Base-by-base conservation (phyloP, 1,140 invertebrate genomes). In the Hylyphantes graminicola region DNA sequence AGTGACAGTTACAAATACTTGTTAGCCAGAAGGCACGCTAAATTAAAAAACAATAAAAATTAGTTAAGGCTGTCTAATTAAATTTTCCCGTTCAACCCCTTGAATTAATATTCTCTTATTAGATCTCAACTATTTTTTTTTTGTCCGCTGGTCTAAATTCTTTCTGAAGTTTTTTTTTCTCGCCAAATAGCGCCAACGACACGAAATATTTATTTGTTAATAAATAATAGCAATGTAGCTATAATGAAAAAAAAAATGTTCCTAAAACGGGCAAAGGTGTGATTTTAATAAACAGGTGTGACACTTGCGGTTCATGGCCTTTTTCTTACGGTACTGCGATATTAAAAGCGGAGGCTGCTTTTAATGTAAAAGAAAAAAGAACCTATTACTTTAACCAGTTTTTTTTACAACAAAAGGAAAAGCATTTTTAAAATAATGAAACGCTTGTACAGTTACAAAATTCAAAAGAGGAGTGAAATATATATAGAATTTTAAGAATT, bases 41-140 rank as follows among this genome's bases (percentile, higher is more conserved):
- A 65, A 80, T 51, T 67, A 70, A 75, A 63, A 75, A 35, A 10
- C 15, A 50, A 17, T 9, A 78, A 78, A 63, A 78, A 78, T 65
- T 54, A 78, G 51, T 83, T 83, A 83, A 70, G 48, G 55, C 21
- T 10, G 53, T 57, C 59, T 83, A 83, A 83, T 83, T 83, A 83
- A 83, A 83, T 83, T 83, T 83, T 74, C 72, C 59, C 61, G 35
- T 35, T 35, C 35, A 5, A 57, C 55, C 68, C 21, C 19, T 9
- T 64, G 59, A 50, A 83, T 83, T 83, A 83, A 83, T 83, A 74
- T 74, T 83, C 80, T 51, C 72, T 83, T 83, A 83, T 83, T 83
- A 72, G 80, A 67, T 83, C 75, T 83, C 51, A 65, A 9, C 74
- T 48, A 5, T 21, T 74, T 59, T 59, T 57, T 57, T n/a, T 57